Base-by-base conservation (phyloP, 2,888 invertebrate species). In the Tipula unca region DNA sequence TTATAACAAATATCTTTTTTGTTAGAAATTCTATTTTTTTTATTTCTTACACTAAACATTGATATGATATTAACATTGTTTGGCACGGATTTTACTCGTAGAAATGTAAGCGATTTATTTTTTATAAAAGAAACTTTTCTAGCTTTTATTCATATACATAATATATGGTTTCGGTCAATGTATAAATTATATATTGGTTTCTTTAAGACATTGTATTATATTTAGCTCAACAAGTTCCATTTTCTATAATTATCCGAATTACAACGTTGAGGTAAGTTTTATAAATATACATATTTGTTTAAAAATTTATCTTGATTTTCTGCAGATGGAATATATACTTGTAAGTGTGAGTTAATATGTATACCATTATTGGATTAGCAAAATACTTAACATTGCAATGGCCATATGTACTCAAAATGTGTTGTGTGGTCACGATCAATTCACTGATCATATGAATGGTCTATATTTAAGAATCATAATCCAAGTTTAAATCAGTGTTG, bases 61-160 rank as follows among this genome's bases (percentile, higher is more conserved):
- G 69, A 69, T 69, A 69, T 69, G 69, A 69, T 69, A 69, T 69
- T 69, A 69, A 69, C 69, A 69, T 69, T 69, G 69, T 69, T 69
- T 69, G 69, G 69, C 69, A 69, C 69, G 69, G 69, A 69, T 69
- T 69, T 69, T 20, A 69, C 69, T 69, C 69, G 69, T 69, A 69
- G 69, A 69, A 69, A 25, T 69, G 25, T 69, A 69, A 69, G 69
- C 69, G 25, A 69, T 25, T 69, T 69, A 25, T 25, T 69, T 69
- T 20, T 69, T 69, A 69, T 69, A 69, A 39, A 69, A 69, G 69
- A 69, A 69, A 69, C 25, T 69, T 69, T 25, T 69, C 69, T 69
- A 25, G 69, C 69, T 69, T 69, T 48, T 69, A 69, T 69, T 69
- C 25, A 69, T 69, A 69, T 10, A 25, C 8, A 10, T 69, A 48